These are phyloP conservation scores for Bombus soroeensis DNA, from an alignment of 1,140 invertebrate species.

Conservation along the genomic window DNA sequence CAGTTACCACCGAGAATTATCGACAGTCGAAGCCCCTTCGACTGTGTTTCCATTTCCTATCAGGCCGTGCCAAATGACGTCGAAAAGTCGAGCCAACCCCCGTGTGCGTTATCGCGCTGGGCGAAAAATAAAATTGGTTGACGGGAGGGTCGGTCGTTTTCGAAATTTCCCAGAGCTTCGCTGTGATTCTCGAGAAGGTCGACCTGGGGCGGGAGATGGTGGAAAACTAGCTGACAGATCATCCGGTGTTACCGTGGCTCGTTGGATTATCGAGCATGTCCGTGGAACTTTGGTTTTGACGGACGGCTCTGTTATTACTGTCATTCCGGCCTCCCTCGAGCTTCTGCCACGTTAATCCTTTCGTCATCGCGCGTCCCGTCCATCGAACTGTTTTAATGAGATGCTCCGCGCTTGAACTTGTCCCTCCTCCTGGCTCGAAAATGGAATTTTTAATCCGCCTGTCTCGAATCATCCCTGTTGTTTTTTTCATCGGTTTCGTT, in stretches of 20 bases:
- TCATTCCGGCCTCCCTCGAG: conserved; percentile 63
- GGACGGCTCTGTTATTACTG: conserved; percentile 76
- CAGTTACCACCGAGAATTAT: conserved; percentile 21
- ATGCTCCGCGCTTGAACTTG: conserved; percentile 53
- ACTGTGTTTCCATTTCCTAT: conserved; percentile 18
- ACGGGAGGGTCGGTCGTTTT: conserved; percentile 28
- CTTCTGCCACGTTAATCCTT: conserved; percentile 63
- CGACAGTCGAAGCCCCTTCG: conserved; percentile 6
- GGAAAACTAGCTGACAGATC: conserved; percentile 73
- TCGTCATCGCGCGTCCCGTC: conserved; percentile 63
- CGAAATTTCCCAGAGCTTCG: conserved; percentile 40
- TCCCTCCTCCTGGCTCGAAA: conserved; percentile 15
- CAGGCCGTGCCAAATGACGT: conserved; percentile 14
- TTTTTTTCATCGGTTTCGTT: neutral
- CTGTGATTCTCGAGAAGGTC: conserved; percentile 50
- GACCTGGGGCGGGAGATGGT: conserved; percentile 53
- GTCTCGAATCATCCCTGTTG: neutral
- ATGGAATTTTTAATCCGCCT: conserved; percentile 45
- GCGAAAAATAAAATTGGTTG: conserved; percentile 8
- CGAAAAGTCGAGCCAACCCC: neutral
- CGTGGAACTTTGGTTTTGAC: conserved; percentile 71
- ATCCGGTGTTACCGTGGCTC: conserved; percentile 61
- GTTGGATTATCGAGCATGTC: conserved; percentile 56
- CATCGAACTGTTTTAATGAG: conserved; percentile 66
- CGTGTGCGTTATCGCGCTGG: conserved; percentile 6